Base-by-base conservation (phyloP, 23 tunicate genomes). In the Halocynthia aurantium region DNA sequence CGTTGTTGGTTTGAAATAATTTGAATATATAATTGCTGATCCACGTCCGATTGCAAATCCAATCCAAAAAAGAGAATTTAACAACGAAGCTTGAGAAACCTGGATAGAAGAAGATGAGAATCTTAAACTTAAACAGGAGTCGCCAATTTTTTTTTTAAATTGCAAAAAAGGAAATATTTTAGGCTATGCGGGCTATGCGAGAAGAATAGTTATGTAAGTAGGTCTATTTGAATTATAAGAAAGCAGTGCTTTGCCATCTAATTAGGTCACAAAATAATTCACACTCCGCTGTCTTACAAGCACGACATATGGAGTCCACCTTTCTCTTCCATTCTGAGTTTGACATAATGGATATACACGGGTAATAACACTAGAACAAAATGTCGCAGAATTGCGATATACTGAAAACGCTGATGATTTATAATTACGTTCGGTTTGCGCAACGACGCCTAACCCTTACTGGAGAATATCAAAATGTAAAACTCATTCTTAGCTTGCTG, bases 1-100 rank as follows among this genome's bases (percentile, higher is more conserved):
- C 7, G 91, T 81, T 17, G 65, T 77, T 7, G 97, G 97, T n/a
- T 83, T 64, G 63, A 85, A 91, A 62, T 57, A 91, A 52, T 75
- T 82, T 15, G 97, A 72, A 55, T 81, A 85, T 52, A 95, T 58
- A 18, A 95, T 95, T 50, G 91, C 99, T 10, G 99, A 80, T 6
- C 91, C 95, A 50, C 99, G 69, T 8, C 99, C 99, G 7, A 82
- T 89, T n/a, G 70, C 64, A 56, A 95, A 95, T 50, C 99, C 99
- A 57, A 76, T 83, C 99, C 99, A 95, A 73, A 95, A 95, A 12
- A 88, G 8, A 8, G 90, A 77, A 84, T 95, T 95, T 1, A 95
- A 67, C 12, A 77, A 72, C 5, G 99, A 74, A 6, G 99, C 90
- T 50, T 95, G 77, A 8, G 77, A 15, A 20, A 85, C 87, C 97